phyloP scores from a whole-genome alignment of 2,797 vertebrate genomes.

The Pteronotus mesoamericanus region DNA sequence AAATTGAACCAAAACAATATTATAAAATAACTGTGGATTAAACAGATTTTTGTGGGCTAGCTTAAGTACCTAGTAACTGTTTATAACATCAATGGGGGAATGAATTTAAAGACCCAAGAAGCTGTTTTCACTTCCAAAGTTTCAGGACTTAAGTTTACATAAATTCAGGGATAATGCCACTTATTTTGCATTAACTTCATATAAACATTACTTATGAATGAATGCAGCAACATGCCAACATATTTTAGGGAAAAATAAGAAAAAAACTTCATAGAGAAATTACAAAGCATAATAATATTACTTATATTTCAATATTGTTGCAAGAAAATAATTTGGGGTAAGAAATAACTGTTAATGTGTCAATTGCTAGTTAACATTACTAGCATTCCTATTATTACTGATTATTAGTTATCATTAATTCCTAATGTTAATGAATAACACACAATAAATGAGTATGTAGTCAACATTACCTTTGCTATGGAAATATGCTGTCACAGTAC shows the following conservation, averaged over 20 bases:
- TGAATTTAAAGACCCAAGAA: not conserved
- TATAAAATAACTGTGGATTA: not conserved
- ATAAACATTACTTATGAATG: not conserved
- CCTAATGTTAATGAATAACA: slow-evolving; percentile 11
- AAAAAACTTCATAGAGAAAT: slow-evolving; percentile 20
- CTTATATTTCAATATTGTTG: not conserved
- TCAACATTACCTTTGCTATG: not conserved
- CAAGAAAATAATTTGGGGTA: slow-evolving; percentile 3
- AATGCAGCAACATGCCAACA: not conserved
- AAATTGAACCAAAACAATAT: not conserved
- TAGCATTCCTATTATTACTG: not conserved
- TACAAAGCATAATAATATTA: not conserved
- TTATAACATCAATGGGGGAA: not conserved
- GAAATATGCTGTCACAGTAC: not conserved
- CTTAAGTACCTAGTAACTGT: not conserved
- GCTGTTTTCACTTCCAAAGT: not conserved
- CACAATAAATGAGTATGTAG: not conserved
- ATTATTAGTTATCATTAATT: not conserved
- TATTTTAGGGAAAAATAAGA: not conserved
- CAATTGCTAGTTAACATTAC: not conserved
- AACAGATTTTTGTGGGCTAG: not conserved
- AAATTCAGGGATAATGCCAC: not conserved
- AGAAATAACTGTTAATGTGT: not conserved
- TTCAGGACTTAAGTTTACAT: not conserved
- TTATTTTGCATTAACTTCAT: not conserved